Evolutionary conservation across 35 echinoderm and acorn worm genomes (phyloP), one percentile per base, ranked within the genome.

Genomic region (Apostichopus japonicus): DNA sequence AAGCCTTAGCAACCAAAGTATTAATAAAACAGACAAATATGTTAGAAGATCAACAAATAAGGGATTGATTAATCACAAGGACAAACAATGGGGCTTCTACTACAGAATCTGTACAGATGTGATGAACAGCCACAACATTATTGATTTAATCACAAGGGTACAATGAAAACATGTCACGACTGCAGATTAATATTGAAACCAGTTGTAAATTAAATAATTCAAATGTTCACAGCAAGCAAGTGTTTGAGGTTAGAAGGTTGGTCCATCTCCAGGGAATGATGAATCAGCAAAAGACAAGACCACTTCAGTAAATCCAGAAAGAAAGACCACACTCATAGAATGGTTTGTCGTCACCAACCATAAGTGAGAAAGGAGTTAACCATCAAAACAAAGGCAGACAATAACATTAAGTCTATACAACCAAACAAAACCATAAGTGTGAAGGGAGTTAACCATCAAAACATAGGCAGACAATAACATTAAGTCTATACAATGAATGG

Each of bases 261-360:
- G 71, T 75, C 71, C 71, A 75, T 75, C 71, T 75, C 71, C 71
- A 19, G 71, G 71, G 71, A 75, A 75, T 75, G 71, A 75, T n/a
- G 71, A 75, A 4, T 75, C 71, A 19, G 71, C 16, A 19, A 2
- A n/a, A 75, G 7, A 75, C 71, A 7, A 67, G 16, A 75, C 22
- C 14, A 75, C 71, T 75, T 5, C 21, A 75, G 21, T 75, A 8
- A 16, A 73, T 73, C 70, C 15, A 75, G 21, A 14, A 75, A 14
- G 11, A 1, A 67, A 67, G 8, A 67, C 6, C 71, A 75, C 71
- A 19, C 57, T 75, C 71, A 75, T 21, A 6, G 63, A 67, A 67
- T 67, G 63, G 11, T 67, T 67, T 8, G n/a, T n/a, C n/a, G n/a
- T n/a, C n/a, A n/a, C n/a, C n/a, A n/a, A n/a, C n/a, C n/a, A n/a